These are phyloP conservation scores for Cichladusa arquata DNA, from an alignment of 2,113 vertebrate species.

Conservation along the genomic window DNA sequence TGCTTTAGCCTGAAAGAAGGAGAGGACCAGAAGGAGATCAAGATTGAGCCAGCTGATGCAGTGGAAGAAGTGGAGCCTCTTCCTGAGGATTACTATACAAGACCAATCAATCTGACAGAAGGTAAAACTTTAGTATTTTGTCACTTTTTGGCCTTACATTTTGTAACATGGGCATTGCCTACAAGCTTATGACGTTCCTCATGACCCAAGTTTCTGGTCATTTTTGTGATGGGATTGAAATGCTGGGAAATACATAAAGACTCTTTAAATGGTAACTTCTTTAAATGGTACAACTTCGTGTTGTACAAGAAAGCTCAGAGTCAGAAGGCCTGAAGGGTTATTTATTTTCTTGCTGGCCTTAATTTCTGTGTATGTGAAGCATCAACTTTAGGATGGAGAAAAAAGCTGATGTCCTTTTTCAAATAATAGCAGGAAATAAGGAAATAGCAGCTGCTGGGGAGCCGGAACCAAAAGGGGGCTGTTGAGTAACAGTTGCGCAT, in stretches of 20 bases:
- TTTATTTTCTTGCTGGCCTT: not conserved
- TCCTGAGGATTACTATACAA: conserved; percentile 94
- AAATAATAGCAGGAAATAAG: conserved; percentile 14
- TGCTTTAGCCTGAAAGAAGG: conserved; percentile 90
- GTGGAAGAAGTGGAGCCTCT: conserved; percentile 95
- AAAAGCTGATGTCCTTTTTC: not conserved
- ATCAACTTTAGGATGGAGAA: not conserved
- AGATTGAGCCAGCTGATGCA: conserved; percentile 91
- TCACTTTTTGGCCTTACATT: not conserved
- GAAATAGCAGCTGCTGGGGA: not conserved
- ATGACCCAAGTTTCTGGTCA: not conserved
- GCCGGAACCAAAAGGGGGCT: not conserved
- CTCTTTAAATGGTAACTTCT: not conserved
- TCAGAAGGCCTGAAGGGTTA: not conserved
- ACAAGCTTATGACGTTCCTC: not conserved
- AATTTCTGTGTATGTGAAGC: not conserved
- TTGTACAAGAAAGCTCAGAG: not conserved
- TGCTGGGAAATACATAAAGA: not conserved
- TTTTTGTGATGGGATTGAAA: not conserved
- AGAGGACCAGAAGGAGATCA: conserved; percentile 96
- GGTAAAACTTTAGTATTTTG: conserved; percentile 69
- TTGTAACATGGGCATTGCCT: not conserved
- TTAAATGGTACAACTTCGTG: not conserved
- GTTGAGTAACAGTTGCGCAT: not conserved
- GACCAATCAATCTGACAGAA: conserved; percentile 91